Evolutionary conservation across 2,888 invertebrate species (phyloP), one percentile per base, ranked within the genome.

Genomic region (Actias luna): DNA sequence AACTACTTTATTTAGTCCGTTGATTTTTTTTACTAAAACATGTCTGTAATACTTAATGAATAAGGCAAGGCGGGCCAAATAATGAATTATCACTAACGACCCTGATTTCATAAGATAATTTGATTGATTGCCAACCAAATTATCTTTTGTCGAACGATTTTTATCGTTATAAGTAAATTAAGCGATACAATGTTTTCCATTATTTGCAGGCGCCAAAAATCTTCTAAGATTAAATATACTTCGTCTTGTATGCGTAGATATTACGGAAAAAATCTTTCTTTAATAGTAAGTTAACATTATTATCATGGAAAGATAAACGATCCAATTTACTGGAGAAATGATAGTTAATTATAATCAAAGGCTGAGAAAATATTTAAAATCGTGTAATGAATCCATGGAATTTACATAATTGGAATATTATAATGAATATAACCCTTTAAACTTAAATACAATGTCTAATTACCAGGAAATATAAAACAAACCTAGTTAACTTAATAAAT

Each of bases 71-170:
- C 66, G 59, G 58, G 63, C 62, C 60, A 63, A 63, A 60, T 64
- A 60, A 71, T 72, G 70, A 76, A 74, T 83, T 88, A 88, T 89
- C 87, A 77, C 74, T 62, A 77, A 78, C 78, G 84, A 71, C 87
- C 85, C 86, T 86, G 86, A 89, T 89, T 86, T 85, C 77, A 73
- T 74, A 70, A 78, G 85, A 87, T 88, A 87, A 87, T 84, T 83
- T 81, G 65, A 64, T 69, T 77, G 84, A 88, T 89, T 85, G 82
- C 73, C 72, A 69, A 72, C 80, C 72, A 71, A 79, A 80, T 83
- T 79, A 85, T 85, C 85, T 78, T 81, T 82, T 78, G 74, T 66
- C 64, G 68, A 74, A 69, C 74, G 81, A 82, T 81, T 65, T 27
- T 62, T 79, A 76, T 69, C 68, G 65, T 69, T 69, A n/a, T n/a